A percentile compares a stretch with the other conserved stretches of the same genome.
Conservation (phyloP, 1,140 invertebrate genomes). For the Brachionus asplanchnoidis region DNA sequence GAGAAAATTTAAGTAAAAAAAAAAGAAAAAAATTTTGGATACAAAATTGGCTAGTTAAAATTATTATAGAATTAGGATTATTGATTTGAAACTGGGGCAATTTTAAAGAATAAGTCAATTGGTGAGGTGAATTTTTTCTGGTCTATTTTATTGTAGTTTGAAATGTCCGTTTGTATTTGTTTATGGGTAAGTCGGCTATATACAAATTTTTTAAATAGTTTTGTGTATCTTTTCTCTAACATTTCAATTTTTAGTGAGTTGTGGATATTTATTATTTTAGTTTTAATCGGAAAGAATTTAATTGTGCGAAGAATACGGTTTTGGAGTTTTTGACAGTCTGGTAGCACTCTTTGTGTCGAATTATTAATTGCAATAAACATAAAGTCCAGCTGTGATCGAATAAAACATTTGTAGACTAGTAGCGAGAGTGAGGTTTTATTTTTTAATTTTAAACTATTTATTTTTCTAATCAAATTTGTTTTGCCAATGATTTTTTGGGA, state of each 20-base stretch:
- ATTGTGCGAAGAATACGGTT: not conserved
- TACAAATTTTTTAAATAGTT: not conserved
- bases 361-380: not conserved
- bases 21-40: too few relatives aligned
- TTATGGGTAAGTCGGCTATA: not conserved
- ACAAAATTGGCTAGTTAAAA: too few relatives aligned
- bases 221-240: not conserved
- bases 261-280: not conserved
- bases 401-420: not conserved
- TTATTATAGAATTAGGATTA: too few relatives aligned
- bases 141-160: too few relatives aligned
- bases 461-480: not conserved
- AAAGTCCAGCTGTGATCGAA: not conserved
- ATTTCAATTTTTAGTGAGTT: not conserved
- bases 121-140: too few relatives aligned
- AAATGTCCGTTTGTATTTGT: not conserved
- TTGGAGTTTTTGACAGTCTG: constrained; percentile 4
- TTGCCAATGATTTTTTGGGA: not conserved
- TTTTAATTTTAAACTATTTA: not conserved
- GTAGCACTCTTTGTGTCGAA: not conserved
- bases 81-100: too few relatives aligned
- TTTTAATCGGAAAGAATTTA: not conserved
- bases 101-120: too few relatives aligned
- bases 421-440: not conserved
- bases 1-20: too few relatives aligned